Evolutionary conservation across 2,797 vertebrate species (phyloP), one percentile per base, ranked within the genome.

Genomic region (Iguana delicatissima): DNA sequence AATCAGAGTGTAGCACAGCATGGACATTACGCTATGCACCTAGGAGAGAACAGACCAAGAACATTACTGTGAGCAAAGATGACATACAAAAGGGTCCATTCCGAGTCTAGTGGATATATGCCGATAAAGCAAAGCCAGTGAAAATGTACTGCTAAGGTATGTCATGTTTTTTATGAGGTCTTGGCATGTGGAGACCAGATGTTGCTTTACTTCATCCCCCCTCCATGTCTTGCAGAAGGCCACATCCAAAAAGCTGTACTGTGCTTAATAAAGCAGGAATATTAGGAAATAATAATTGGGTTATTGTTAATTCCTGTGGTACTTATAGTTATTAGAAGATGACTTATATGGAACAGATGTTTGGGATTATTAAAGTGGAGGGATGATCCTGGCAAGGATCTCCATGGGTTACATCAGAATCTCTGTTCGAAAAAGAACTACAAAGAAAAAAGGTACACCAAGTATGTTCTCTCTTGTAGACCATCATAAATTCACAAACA

Each of bases 1-100:
- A 96, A 98, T 98, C 98, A 99, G 98, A 98, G 98, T 97, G 97
- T 98, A 98, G 97, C 98, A 99, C 98, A 98, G 98, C 98, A 99
- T 98, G 98, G 98, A 97, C 99, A 99, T 98, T 96, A 98, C 97
- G 97, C 96, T 96, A 88, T 88, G 96, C 96, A 96, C 97, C 97
- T 97, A 96, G 64, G 94, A 96, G 1, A 69, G 89, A 91, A 96
- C 85, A 96, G 80, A 97, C 85, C 93, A 0, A 4, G 42, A 22
- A 29, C 32, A 55, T 96, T 93, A 94, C 80, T 93, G 73, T 8
- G 6, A 20, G 38, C 73, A 57, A 0, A 74, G 90, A 22, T 72
- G 90, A 89, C 52, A 62, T 32, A 18, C 38, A 84, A 91, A 87
- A 62, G 42, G 46, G 57, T 91, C 90, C 83, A 76, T 83, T 87